Evolutionary conservation across 2,797 vertebrate genomes (phyloP).

Genomic region (Amazona ochrocephala): DNA sequence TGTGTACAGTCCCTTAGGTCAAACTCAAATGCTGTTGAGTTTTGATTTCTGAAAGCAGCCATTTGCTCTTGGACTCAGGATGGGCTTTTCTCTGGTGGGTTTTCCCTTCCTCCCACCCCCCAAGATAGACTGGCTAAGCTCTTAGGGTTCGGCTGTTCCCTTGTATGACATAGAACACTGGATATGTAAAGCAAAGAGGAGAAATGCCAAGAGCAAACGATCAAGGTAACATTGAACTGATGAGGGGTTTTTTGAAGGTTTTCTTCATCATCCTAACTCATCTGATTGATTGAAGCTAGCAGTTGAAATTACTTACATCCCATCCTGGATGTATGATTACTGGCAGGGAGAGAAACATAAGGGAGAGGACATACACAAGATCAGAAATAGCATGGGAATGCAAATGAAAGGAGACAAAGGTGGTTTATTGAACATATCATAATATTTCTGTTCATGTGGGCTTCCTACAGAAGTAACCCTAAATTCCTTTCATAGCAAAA

Average conservation of each 20-base stretch:
- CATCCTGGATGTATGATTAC: not conserved
- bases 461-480: not conserved
- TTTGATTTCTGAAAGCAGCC: not conserved
- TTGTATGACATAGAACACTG: not conserved
- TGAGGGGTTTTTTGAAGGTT: not conserved
- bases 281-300: not conserved
- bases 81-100: not conserved
- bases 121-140: not conserved
- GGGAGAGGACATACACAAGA: not conserved
- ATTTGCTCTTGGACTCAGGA: not conserved
- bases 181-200: not conserved
- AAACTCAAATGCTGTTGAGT: not conserved
- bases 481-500: not conserved
- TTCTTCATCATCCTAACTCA: not conserved
- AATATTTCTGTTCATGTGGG: not conserved
- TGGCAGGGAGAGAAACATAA: accelerated
- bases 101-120: not conserved
- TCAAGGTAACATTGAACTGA: not conserved
- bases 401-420: not conserved
- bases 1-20: accelerated
- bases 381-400: not conserved
- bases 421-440: not conserved
- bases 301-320: not conserved
- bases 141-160: not conserved
- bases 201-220: not conserved